These are phyloP conservation scores for Drosophila neutralis DNA, from an alignment of 2,888 invertebrate species.

Conservation along the genomic window DNA sequence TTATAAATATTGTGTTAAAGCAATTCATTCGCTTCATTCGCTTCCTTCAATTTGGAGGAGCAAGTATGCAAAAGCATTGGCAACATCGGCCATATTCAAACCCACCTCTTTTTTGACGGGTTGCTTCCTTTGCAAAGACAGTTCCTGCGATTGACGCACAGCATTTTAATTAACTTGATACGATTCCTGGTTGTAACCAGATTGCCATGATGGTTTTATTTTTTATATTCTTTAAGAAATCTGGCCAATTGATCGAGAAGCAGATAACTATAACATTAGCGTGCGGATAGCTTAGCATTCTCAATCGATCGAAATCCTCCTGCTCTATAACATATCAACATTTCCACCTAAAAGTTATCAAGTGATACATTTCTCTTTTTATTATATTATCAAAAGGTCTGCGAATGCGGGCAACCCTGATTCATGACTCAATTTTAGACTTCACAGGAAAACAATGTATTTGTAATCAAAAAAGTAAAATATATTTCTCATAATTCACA, in stretches of 20 bases:
- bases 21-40: slow-evolving; percentile 87
- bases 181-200: too few species aligned
- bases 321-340: slow-evolving; percentile 98
- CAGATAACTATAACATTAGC: slow-evolving; percentile 99
- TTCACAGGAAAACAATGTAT: neutral
- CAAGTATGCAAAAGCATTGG: slow-evolving; percentile 98
- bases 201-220: slow-evolving; percentile 86
- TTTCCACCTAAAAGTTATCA: slow-evolving; percentile 87
- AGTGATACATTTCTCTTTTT: neutral
- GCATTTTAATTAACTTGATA: neutral
- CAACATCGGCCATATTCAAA: slow-evolving; percentile 98
- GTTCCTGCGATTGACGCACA: slow-evolving; percentile 86
- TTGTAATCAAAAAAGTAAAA: neutral
- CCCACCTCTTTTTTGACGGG: slow-evolving; percentile 98
- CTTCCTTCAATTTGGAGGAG: slow-evolving; percentile 98
- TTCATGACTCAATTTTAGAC: slow-evolving; percentile 13
- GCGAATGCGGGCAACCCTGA: neutral
- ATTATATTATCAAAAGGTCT: neutral
- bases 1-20: neutral
- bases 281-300: slow-evolving; percentile 97
- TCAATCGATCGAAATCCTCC: slow-evolving; percentile 97
- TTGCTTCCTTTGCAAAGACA: slow-evolving; percentile 98
- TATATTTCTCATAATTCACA: neutral
- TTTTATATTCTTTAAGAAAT: slow-evolving; percentile 98
- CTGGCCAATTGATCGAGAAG: slow-evolving; percentile 99